Base-by-base conservation (phyloP, 2,113 vertebrate species). In the Calidris pugnax region DNA sequence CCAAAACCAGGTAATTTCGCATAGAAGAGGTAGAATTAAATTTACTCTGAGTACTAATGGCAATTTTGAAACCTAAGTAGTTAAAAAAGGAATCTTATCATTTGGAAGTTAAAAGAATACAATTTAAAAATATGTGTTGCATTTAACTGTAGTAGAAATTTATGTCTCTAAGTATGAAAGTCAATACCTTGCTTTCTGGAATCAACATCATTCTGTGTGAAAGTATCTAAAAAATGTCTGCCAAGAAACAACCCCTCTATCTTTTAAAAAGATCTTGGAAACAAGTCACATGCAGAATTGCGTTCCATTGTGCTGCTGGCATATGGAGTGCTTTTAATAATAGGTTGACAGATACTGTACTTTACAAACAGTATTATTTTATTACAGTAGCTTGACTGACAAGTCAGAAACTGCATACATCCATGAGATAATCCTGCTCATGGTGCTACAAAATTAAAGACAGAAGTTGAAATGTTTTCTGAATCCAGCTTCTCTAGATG, bases 381-480 rank as follows among this genome's bases (percentile, higher is more conserved):
- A 87, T 73, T 85, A 93, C 21, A 76, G 59, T 33, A 75, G 82
- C 50, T 45, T 66, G 78, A 83, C 48, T 83, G 62, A 37, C n/a
- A 85, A 37, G 32, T 60, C 75, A 73, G 67, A 60, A 91, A 83
- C 57, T 63, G 41, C 53, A 55, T 10, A 15, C 7, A 51, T 41
- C 43, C 28, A 85, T 53, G 62, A 95, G 57, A 80, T 53, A 87
- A 79, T 1, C 23, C 14, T 76, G 39, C 21, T 57, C 39, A 7
- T 7, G 8, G 14, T 63, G 23, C 62, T 68, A 45, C 53, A 85
- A 87, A 73, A 90, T 64, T 26, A 71, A 71, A 93, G 22, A 62
- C 53, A 64, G 16, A 85, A 68, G 48, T 28, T 4, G 5, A 53
- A 82, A 48, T 5, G 13, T 57, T 41, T 80, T 85, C 66, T 68